phyloP scores from a whole-genome alignment of 92 coral and sea anemone genomes.

The Heliopora coerulea region DNA sequence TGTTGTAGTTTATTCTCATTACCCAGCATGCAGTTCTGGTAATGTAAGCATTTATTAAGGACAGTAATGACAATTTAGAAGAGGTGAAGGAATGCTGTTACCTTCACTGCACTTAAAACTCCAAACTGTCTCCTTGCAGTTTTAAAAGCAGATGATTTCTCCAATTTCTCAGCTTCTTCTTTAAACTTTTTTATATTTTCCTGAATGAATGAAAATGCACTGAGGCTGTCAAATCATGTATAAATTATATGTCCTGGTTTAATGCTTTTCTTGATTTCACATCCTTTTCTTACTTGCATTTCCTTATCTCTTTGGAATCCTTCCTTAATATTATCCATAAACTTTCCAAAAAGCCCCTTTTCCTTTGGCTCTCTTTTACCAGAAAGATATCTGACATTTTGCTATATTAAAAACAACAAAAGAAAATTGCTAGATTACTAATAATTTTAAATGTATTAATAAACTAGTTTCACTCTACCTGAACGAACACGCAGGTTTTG shows the following conservation, averaged over 20 bases:
- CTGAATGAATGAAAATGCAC: slow-evolving; percentile 32
- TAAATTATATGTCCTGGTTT: not conserved
- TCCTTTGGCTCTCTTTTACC: slow-evolving; percentile 77
- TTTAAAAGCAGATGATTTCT: slow-evolving; percentile 73
- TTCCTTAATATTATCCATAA: slow-evolving; percentile 86
- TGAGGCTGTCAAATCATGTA: not conserved
- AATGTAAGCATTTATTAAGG: too few species aligned
- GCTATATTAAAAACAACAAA: not conserved
- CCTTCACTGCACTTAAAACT: slow-evolving; percentile 71
- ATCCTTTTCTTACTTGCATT: slow-evolving; percentile 70
- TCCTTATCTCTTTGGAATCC: slow-evolving; percentile 90
- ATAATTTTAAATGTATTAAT: too few species aligned
- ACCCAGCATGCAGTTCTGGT: too few species aligned
- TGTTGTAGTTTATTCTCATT: too few species aligned
- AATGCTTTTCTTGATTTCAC: not conserved
- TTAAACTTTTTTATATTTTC: slow-evolving; percentile 92
- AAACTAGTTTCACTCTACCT: too few species aligned
- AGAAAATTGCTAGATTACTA: too few species aligned
- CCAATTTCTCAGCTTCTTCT: slow-evolving; percentile 85
- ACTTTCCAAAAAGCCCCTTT: slow-evolving; percentile 83
- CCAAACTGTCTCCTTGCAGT: slow-evolving; percentile 68
- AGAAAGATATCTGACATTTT: slow-evolving; percentile 24
- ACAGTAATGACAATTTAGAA: too few species aligned
- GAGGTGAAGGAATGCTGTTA: too few species aligned
- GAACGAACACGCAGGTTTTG: too few species aligned